Base-by-base conservation (phyloP, 2,113 vertebrate genomes). In the Melanostigma gelatinosum region DNA sequence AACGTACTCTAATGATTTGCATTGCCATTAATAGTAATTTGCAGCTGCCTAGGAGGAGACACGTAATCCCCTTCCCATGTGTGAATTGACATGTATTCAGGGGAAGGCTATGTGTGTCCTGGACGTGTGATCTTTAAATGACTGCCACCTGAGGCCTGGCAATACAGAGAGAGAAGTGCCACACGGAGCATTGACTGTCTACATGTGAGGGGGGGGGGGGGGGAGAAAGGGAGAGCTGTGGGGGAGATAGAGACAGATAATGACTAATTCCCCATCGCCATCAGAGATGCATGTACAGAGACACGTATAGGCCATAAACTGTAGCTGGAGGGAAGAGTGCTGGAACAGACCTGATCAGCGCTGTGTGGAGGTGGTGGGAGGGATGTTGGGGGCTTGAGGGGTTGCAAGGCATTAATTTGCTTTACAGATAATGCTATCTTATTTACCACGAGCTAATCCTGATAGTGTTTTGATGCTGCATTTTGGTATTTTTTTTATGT, bases 71-170 rank as follows among this genome's bases (percentile, higher is more conserved):
- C 83, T 91, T 94, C 89, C 90, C 91, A 93, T 92, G 89, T 94
- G 93, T 94, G 88, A 95, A 94, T 90, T 93, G 94, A 94, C 94
- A 93, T 88, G 88, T 84, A 87, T 92, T 92, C 87, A 86, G 84
- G 90, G 90, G 92, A 91, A 87, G 85, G 84, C 85, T 83, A 82
- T 72, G 86, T 87, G 90, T 84, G 90, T 91, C 89, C 92, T 90
- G 91, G 92, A 93, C 74, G 93, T 94, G 94, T 93, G 94, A 94
- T 95, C 93, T 95, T 94, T 94, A 95, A 95, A 95, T 95, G 93
- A 94, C 90, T 93, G 92, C 91, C 94, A 94, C 94, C 94, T 93
- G 92, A 94, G 94, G 93, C 90, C 90, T 93, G 85, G 89, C 82
- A 88, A 80, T 63, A 77, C 72, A 75, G 89, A 83, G 79, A 61